A percentile compares a stretch with the other conserved stretches of the same genome.
phyloP scores from a whole-genome alignment of 2,797 vertebrate species.

The Ciconia nigra region DNA sequence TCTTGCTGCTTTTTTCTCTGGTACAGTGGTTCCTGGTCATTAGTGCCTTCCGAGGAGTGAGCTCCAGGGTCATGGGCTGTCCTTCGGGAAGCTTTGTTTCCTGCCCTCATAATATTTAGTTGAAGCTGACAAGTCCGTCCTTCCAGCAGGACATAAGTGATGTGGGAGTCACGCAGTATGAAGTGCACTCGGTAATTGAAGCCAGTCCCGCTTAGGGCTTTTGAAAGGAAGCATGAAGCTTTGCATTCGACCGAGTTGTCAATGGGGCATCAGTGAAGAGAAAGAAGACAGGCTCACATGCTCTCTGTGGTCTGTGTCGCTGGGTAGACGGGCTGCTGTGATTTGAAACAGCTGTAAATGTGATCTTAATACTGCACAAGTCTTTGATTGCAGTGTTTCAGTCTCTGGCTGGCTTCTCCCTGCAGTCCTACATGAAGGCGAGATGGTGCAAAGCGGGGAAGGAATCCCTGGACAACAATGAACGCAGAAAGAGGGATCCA shows the following conservation, averaged over 20 bases:
- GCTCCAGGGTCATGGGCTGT: background rate
- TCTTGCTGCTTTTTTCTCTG: background rate
- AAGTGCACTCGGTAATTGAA: slow-evolving; percentile 2
- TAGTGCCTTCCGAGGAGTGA: background rate
- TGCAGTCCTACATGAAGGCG: background rate
- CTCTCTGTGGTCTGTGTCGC: background rate
- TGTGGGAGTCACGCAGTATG: background rate
- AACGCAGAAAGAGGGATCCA: background rate
- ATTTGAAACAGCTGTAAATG: slow-evolving; percentile 26
- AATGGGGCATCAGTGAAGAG: background rate
- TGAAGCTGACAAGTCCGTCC: background rate
- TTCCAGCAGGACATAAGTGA: background rate
- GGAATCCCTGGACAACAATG: background rate
- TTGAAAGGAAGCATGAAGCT: background rate
- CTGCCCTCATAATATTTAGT: background rate
- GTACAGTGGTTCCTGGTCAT: background rate
- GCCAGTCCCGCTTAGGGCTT: background rate
- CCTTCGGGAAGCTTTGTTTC: background rate
- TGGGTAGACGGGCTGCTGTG: background rate
- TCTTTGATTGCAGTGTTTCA: background rate
- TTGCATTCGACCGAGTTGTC: background rate
- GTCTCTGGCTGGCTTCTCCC: background rate
- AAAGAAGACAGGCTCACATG: background rate
- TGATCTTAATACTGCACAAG: background rate
- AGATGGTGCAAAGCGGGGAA: background rate